Percentiles rank a stretch among this genome's conserved stretches.
Evolutionary conservation across 37 sponge, comb jelly and placozoan genomes (phyloP).

Genomic region (Halisarca cf. caerulea): DNA sequence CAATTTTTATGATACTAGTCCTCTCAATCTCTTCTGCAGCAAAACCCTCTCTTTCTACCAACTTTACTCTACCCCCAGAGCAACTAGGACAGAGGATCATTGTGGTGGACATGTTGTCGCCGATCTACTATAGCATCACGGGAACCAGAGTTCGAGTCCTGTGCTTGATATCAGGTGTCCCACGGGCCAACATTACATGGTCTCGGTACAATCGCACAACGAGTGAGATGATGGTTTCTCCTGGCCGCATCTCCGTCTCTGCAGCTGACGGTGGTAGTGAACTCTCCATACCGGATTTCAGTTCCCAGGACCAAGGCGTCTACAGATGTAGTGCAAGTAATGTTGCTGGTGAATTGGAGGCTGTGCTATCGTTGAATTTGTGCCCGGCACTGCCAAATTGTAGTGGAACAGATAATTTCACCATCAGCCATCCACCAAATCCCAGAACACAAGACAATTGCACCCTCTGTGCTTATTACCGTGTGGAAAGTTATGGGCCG

Average conservation of each 20-base stretch:
- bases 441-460: background rate
- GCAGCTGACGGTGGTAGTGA: background rate
- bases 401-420: background rate
- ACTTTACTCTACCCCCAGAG: too few species aligned
- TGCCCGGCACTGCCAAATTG: background rate
- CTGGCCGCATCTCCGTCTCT: background rate
- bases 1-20: too few species aligned
- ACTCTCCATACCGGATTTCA: background rate
- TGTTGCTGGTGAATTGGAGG: background rate
- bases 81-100: too few species aligned
- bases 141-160: background rate
- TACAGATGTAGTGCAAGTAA: background rate
- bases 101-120: too few species aligned
- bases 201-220: too few species aligned
- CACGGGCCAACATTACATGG: constrained; percentile 13
- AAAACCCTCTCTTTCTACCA: too few species aligned
- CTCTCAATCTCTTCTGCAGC: too few species aligned
- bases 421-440: background rate
- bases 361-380: background rate
- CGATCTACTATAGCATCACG: too few species aligned
- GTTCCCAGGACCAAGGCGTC: background rate
- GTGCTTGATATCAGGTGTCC: background rate
- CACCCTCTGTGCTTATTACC: background rate
- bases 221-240: background rate
- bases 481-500: background rate